Percentiles rank a stretch among this genome's conserved stretches.
Conservation (phyloP, 2,797 vertebrate species). For the Balearica regulorum region DNA sequence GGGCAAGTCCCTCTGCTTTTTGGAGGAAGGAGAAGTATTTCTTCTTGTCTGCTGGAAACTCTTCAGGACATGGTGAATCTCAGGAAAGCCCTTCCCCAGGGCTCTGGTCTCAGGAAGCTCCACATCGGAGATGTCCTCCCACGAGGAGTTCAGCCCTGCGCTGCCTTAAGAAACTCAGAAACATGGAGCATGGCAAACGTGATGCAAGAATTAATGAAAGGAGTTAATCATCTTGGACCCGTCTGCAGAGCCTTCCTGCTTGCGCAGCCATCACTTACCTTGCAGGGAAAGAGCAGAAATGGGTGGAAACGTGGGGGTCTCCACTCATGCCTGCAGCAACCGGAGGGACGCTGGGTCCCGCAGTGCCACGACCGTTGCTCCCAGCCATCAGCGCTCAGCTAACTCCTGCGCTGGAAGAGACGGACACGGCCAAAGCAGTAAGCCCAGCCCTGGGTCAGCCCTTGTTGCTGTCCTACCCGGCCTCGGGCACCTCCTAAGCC, state of each 20-base stretch:
- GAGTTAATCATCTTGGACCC: neutral
- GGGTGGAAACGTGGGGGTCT: neutral
- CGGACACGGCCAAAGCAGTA: fast-evolving
- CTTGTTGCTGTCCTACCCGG: neutral
- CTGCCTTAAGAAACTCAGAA: neutral
- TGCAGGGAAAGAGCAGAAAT: neutral
- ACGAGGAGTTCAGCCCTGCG: neutral
- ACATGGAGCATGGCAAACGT: fast-evolving
- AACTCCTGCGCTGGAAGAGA: neutral
- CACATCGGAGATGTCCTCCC: neutral
- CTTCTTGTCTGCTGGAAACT: neutral
- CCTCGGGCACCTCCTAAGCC: neutral
- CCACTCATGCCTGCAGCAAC: neutral
- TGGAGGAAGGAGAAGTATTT: neutral
- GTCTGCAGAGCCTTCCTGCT: neutral
- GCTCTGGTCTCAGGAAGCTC: neutral
- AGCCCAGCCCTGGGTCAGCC: neutral
- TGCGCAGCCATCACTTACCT: neutral
- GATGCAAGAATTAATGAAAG: neutral
- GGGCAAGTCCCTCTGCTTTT: neutral
- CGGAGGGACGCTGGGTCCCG: neutral
- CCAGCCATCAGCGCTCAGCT: neutral
- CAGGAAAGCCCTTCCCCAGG: neutral
- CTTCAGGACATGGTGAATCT: neutral
- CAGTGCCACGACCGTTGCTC: neutral